These are phyloP conservation scores for Allophyes oxyacanthae DNA, from an alignment of 2,888 invertebrate genomes.

Conservation along the genomic window DNA sequence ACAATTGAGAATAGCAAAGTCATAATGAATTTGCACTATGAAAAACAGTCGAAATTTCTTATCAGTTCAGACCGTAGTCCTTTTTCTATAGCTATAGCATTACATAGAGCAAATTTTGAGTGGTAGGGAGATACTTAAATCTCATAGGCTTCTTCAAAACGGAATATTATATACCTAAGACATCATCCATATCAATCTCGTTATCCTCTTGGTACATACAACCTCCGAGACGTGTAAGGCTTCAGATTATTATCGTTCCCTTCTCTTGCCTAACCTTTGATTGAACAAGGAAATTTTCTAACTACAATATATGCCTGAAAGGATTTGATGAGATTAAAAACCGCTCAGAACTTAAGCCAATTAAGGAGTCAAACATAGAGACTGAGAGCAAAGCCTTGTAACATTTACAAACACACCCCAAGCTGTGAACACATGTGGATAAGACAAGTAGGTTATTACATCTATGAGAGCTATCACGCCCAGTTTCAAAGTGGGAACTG, in stretches of 20 bases:
- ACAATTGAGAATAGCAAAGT: too few species aligned
- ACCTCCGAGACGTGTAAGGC: constrained; percentile 26
- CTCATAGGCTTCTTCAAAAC: background rate
- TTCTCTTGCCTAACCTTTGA: constrained; percentile 19
- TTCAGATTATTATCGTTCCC: constrained; percentile 48
- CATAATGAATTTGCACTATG: too few species aligned
- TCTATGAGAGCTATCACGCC: constrained; percentile 15
- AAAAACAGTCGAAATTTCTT: constrained; percentile 12
- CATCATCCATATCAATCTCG: constrained; percentile 25
- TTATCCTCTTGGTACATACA: constrained; percentile 28
- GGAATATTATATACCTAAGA: constrained; percentile 13
- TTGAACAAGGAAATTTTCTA: constrained; percentile 34
- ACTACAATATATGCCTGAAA: constrained; percentile 18
- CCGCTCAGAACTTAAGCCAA: constrained; percentile 41
- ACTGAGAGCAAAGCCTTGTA: constrained; percentile 51
- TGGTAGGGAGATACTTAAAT: too few species aligned
- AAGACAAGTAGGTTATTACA: constrained; percentile 29
- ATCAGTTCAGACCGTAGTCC: background rate
- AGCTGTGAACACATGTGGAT: constrained; percentile 37
- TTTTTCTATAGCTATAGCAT: too few species aligned
- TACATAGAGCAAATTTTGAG: too few species aligned
- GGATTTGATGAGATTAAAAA: constrained; percentile 43
- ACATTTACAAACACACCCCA: constrained; percentile 40
- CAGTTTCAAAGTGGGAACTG: constrained; percentile 10
- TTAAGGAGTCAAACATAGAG: constrained; percentile 37